Evolutionary conservation across 2,888 invertebrate genomes (phyloP), one percentile per base, ranked within the genome.

Genomic region (Rosalia funebris): DNA sequence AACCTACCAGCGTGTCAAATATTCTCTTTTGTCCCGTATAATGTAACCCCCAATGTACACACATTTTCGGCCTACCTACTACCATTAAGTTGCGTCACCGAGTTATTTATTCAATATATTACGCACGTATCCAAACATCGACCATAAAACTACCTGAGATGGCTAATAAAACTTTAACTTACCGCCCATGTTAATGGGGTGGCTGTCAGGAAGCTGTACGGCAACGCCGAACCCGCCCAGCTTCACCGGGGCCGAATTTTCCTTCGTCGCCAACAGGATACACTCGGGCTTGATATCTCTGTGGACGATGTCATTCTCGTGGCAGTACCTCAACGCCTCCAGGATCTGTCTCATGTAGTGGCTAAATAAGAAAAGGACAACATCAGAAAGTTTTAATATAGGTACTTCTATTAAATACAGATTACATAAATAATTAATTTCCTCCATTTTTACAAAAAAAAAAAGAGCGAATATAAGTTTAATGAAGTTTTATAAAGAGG

Each of bases 301-400:
- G 82, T 99, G 99, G 74, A 98, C 92, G 73, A 99, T 97, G 83
- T 96, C 94, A 81, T 96, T 96, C 82, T 96, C 96, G 83, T 99
- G 99, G 81, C 98, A 98, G 85, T 98, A 99, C 74, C 95, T 89
- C 52, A 99, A 84, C 1, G 98, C 98, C 81, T 98, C 98, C 69
- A 99, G 84, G 67, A 99, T 95, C 84, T 99, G 98, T 55, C 96
- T 89, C 94, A 98, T 95, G 86, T 99, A 99, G 85, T 99, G 98
- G 81, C 97, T 96, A 87, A 1, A 85, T 84, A 60, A 71, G 25
- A n/a, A n/a, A n/a, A n/a, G n/a, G n/a, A n/a, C n/a, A n/a, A n/a
- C n/a, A n/a, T n/a, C n/a, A n/a, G n/a, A n/a, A n/a, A n/a, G n/a
- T n/a, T n/a, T n/a, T n/a, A n/a, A n/a, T n/a, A n/a, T n/a, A n/a